These are phyloP conservation scores for Notarius lentiginosus DNA, from an alignment of 2,113 vertebrate genomes.

Conservation along the genomic window DNA sequence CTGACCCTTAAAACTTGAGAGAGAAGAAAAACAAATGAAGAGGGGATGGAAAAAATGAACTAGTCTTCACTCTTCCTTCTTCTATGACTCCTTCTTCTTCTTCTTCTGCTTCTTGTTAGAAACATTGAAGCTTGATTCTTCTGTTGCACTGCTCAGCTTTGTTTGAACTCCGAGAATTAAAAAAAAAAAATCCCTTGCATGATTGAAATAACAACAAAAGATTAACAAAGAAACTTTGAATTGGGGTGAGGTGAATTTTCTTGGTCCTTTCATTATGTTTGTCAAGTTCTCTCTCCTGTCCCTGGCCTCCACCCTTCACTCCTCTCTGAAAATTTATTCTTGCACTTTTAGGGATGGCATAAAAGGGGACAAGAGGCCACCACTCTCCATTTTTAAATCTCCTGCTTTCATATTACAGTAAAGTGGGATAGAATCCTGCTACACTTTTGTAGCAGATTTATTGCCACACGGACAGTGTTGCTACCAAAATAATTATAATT, in stretches of 20 bases:
- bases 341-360: conserved; percentile 47
- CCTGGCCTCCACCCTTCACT: conserved; percentile 47
- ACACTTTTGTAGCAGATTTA: conserved; percentile 41
- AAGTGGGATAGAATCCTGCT: conserved; percentile 45
- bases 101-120: conserved; percentile 68
- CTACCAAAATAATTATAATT: conserved; percentile 1
- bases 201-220: conserved; percentile 74
- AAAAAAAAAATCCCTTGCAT: conserved; percentile 73
- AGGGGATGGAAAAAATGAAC: conserved; percentile 59
- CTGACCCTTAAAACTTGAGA: conserved; percentile 53
- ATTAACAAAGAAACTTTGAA: conserved; percentile 70
- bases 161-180: conserved; percentile 71
- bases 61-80: conserved; percentile 73
- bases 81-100: conserved; percentile 62
- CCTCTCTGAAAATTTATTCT: conserved; percentile 50
- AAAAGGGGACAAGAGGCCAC: conserved; percentile 34
- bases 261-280: conserved; percentile 69
- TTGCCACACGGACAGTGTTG: conserved; percentile 62
- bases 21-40: conserved; percentile 56
- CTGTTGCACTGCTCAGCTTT: conserved; percentile 74
- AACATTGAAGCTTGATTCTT: conserved; percentile 79
- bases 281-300: conserved; percentile 63
- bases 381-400: background rate
- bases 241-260: conserved; percentile 53
- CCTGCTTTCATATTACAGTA: conserved; percentile 9